Evolutionary conservation across 2,113 vertebrate genomes (phyloP), one percentile per base, ranked within the genome.

Genomic region (Dasyornis broadbenti): DNA sequence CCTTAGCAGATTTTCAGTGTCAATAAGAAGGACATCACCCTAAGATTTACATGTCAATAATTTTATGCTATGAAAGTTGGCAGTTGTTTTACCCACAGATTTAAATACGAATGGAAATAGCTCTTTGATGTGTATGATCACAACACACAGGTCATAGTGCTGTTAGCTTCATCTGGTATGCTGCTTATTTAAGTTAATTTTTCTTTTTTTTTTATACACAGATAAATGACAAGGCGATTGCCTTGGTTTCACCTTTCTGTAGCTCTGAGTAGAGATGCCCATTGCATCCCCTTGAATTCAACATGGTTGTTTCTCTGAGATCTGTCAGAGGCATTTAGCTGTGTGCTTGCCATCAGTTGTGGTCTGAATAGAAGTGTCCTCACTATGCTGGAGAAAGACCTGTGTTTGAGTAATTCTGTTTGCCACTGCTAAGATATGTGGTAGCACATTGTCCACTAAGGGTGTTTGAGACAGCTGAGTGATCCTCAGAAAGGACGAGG

Each of bases 291-390:
- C 20, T 68, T 49, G 40, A 70, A 71, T 66, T 85, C 61, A 50
- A 20, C 0, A 1, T 42, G 35, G 13, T 30, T 61, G 11, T 40
- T 77, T 56, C 28, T 87, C 19, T 0, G 2, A n/a, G n/a, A 49
- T 47, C 18, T 76, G 14, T 21, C 19, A 69, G 28, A 49, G 22
- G 10, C 10, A 5, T 69, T 73, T 53, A 59, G 20, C 56, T 39
- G 14, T 39, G 44, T 17, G 3, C 42, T 54, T 85, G 33, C 17
- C 54, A 69, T 40, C 40, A 56, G 5, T 42, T 21, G 42, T 75
- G 39, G 2, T 65, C n/a, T 86, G 44, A 66, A 19, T 23, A 20
- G 27, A 18, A 49, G 33, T 7, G 1, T 33, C 42, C 17, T 84
- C 9, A 4, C n/a, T 33, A 2, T 72, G 40, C 54, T 89, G 64